Evolutionary conservation across 2,797 vertebrate species (phyloP).

Genomic region (Eremophila alpestris): DNA sequence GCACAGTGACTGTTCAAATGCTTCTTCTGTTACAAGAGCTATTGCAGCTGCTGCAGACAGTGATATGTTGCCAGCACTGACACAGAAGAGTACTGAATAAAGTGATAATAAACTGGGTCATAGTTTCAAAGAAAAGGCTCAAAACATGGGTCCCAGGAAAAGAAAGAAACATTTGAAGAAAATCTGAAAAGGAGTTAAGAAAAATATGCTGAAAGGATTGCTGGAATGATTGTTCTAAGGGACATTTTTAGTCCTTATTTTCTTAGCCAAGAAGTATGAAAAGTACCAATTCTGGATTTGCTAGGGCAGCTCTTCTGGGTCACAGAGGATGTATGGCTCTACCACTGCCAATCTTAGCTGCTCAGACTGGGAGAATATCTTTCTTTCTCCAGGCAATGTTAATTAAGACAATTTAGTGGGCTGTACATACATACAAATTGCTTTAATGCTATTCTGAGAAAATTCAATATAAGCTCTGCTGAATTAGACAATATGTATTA

Average conservation of each 20-base stretch:
- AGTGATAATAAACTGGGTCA: not conserved
- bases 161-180: not conserved
- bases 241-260: not conserved
- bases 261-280: not conserved
- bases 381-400: not conserved
- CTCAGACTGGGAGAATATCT: not conserved
- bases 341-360: not conserved
- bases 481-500: not conserved
- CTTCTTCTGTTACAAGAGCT: slow-evolving; percentile 1
- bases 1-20: slow-evolving; percentile 5
- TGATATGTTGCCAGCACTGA: not conserved
- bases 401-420: not conserved
- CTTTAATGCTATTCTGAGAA: not conserved
- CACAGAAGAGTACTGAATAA: not conserved
- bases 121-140: not conserved
- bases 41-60: not conserved
- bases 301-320: not conserved
- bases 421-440: not conserved
- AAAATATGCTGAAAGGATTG: not conserved
- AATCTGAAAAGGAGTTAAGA: not conserved
- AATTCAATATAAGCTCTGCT: not conserved
- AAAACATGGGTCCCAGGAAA: not conserved
- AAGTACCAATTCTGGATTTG: not conserved
- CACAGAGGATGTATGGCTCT: not conserved
- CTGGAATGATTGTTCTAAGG: not conserved